Percentiles rank a stretch among this genome's conserved stretches.
These are phyloP conservation scores for Atrichornis clamosus DNA, from an alignment of 2,113 vertebrate genomes.

Conservation along the genomic window DNA sequence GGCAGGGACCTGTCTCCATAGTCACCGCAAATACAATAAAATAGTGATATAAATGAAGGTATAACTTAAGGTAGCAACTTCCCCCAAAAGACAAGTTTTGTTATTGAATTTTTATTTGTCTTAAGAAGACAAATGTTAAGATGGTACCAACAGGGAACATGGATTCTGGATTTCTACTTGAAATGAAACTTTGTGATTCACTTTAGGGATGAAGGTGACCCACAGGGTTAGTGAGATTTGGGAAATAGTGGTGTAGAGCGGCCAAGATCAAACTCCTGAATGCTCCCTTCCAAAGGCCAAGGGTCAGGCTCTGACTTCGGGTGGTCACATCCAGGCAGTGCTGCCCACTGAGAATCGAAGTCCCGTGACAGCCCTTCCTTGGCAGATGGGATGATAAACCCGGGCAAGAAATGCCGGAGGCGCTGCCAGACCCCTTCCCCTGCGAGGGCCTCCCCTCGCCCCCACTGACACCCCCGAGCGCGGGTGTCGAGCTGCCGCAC, in stretches of 20 bases:
- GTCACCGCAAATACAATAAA: background rate
- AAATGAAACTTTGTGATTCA: background rate
- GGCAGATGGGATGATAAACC: background rate
- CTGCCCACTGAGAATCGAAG: fast-evolving
- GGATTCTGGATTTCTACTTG: background rate
- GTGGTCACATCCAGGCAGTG: background rate
- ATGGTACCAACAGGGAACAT: background rate
- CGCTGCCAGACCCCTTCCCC: background rate
- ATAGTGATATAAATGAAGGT: background rate
- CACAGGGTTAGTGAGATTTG: too few species aligned
- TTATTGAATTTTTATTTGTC: background rate
- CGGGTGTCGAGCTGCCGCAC: background rate
- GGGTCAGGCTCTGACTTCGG: background rate
- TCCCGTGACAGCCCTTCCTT: background rate
- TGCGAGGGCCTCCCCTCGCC: background rate
- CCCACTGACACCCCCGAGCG: background rate
- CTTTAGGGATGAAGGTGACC: background rate
- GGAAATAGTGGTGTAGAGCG: fast-evolving
- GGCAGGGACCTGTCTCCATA: background rate
- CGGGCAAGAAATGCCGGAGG: background rate
- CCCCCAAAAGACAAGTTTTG: background rate
- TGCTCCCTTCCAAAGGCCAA: background rate
- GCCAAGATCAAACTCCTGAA: fast-evolving
- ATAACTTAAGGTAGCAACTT: background rate
- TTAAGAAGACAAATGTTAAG: background rate